Conservation (phyloP, 2,888 invertebrate species). For the Dicycla oo region DNA sequence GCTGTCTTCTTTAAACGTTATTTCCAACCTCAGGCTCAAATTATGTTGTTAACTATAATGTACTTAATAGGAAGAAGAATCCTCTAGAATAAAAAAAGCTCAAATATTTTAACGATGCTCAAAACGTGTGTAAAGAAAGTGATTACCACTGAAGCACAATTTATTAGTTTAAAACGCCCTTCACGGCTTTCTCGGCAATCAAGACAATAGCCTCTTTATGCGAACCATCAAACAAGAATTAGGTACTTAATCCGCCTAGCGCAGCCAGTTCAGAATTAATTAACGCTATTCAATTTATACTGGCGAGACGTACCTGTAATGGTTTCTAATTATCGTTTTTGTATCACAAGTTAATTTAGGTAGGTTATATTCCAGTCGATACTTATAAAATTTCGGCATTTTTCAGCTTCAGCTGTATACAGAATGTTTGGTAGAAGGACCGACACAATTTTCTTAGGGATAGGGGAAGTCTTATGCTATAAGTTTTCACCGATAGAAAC, state of each 20-base stretch:
- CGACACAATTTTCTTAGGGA: no score
- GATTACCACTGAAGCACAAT: slow-evolving; percentile 35
- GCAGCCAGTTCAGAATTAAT: slow-evolving; percentile 63
- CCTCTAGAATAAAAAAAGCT: no score
- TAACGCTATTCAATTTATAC: slow-evolving; percentile 57
- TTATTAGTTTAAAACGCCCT: slow-evolving; percentile 42
- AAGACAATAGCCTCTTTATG: slow-evolving; percentile 58
- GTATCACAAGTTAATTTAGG: slow-evolving; percentile 12
- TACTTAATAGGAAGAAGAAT: no score
- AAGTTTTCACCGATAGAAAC: no score
- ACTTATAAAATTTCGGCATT: neutral
- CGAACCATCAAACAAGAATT: slow-evolving; percentile 64
- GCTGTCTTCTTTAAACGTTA: no score
- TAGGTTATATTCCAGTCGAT: neutral
- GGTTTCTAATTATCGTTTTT: slow-evolving; percentile 47
- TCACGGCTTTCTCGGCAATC: slow-evolving; percentile 43
- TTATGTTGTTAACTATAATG: no score
- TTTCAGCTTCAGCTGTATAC: neutral
- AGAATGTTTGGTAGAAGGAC: no score
- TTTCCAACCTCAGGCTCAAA: no score
- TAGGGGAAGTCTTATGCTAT: no score
- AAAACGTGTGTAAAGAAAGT: slow-evolving; percentile 26
- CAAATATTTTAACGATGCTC: neutral
- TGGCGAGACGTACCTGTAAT: slow-evolving; percentile 54
- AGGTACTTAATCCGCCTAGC: slow-evolving; percentile 56